Evolutionary conservation across 2,888 invertebrate genomes (phyloP).

Genomic region (Capitulum mitella): DNA sequence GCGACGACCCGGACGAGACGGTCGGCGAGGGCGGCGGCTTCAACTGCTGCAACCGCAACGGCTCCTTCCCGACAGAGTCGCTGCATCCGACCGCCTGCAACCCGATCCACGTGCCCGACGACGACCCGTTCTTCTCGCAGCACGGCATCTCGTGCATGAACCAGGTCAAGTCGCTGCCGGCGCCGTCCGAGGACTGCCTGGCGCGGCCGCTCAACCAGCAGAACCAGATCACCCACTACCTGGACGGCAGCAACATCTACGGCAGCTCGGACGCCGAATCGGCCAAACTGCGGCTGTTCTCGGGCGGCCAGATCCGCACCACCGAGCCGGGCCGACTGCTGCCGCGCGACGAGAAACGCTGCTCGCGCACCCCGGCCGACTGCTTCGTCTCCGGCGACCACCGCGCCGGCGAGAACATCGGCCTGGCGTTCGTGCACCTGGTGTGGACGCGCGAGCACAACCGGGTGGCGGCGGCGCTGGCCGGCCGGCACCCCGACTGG

Average conservation of each 20-base stretch:
- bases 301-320: constrained; percentile 40
- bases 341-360: constrained; percentile 44
- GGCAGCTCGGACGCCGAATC: constrained; percentile 58
- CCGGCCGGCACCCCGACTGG: constrained; percentile 47
- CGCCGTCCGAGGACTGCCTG: constrained; percentile 29
- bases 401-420: constrained; percentile 45
- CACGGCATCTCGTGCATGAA: constrained; percentile 55
- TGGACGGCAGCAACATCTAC: constrained; percentile 67
- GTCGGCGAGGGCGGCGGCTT: not conserved
- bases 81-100: constrained; percentile 51
- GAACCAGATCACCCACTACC: constrained; percentile 29
- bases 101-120: constrained; percentile 55
- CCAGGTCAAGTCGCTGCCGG: constrained; percentile 54
- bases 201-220: constrained; percentile 27
- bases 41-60: not conserved
- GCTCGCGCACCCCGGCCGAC: not conserved
- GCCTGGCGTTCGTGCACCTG: constrained; percentile 63
- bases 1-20: not conserved
- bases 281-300: constrained; percentile 53
- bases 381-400: constrained; percentile 19
- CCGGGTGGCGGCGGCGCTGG: constrained; percentile 45
- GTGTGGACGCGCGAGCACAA: constrained; percentile 53
- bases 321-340: not conserved
- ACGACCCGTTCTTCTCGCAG: constrained; percentile 54
- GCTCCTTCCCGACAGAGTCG: not conserved